Evolutionary conservation across 2,113 vertebrate genomes (phyloP), one percentile per base, ranked within the genome.

Genomic region (Macaca nemestrina): DNA sequence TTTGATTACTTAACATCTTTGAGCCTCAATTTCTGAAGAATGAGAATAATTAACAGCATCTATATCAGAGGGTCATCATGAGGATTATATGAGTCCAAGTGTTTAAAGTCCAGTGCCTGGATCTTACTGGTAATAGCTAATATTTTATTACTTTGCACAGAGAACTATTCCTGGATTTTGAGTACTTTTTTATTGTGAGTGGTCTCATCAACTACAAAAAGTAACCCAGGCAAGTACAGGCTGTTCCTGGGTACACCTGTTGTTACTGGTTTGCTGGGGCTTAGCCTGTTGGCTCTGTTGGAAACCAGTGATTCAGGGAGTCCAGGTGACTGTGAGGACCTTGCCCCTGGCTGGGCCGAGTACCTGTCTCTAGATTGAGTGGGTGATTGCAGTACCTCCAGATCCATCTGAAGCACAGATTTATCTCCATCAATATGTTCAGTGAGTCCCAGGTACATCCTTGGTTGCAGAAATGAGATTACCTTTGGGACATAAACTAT

Each of bases 401-500:
- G 84, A 89, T 48, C 57, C 0, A 0, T 89, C 82, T 32, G 32
- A 82, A 92, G 79, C 12, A 43, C 85, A 76, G 57, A 90, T 88
- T 64, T 85, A 67, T 95, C 50, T 84, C 78, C 6, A 3, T 14
- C 81, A 88, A 18, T 93, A 80, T 75, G 57, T 82, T 64, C 11
- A 0, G 30, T 48, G 87, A 88, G 35, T n/a, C 22, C 30, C 0
- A 2, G 86, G 70, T 82, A 72, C 59, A 90, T 82, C 73, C 95
- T 92, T 95, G 50, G 86, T 78, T 76, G 40, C 45, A 70, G 96
- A 97, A 97, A 93, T 95, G 86, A 82, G 93, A 86, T 97, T 97
- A 97, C 95, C 88, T 98, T 91, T 97, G 95, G 94, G 92, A 95
- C 76, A 97, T 93, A 96, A 97, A 98, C 25, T 85, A 93, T 70